Conservation (phyloP, 2,888 invertebrate species). For the Drosophila kambysellisi region DNA sequence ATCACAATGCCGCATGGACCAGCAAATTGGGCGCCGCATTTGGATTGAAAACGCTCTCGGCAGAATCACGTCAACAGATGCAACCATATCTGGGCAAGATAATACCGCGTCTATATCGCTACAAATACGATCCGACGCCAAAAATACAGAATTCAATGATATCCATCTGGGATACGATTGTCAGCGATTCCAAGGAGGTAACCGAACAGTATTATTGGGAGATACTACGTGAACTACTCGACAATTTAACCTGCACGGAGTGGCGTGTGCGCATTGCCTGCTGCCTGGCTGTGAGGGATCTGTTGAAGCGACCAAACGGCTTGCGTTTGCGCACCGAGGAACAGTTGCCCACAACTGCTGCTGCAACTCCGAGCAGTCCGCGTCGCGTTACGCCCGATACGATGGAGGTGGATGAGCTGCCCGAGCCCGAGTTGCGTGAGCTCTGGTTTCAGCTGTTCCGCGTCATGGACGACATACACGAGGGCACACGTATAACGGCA, state of each 20-base stretch:
- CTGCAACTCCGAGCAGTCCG: slow-evolving; percentile 2
- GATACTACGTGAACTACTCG: slow-evolving; percentile 90
- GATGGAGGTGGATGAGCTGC: slow-evolving; percentile 79
- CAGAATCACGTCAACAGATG: slow-evolving; percentile 93
- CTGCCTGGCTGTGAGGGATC: slow-evolving; percentile 94
- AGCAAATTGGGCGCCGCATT: slow-evolving; percentile 96
- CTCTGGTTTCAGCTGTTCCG: slow-evolving; percentile 93
- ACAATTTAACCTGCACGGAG: slow-evolving; percentile 92
- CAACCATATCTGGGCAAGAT: slow-evolving; percentile 93
- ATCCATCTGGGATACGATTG: slow-evolving; percentile 96
- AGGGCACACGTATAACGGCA: slow-evolving; percentile 92
- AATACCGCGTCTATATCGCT: slow-evolving; percentile 93
- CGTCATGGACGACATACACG: slow-evolving; percentile 98
- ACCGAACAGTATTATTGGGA: slow-evolving; percentile 87
- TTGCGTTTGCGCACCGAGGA: slow-evolving; percentile 83
- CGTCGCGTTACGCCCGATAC: slow-evolving; percentile 37
- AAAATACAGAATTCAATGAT: slow-evolving; percentile 97
- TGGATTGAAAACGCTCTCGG: slow-evolving; percentile 94
- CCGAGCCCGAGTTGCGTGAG: slow-evolving; percentile 84
- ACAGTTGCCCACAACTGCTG: slow-evolving; percentile 1
- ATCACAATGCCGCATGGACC: slow-evolving; percentile 97
- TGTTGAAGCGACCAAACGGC: slow-evolving; percentile 88
- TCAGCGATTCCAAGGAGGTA: slow-evolving; percentile 93
- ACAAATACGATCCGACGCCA: slow-evolving; percentile 96
- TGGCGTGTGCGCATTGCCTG: slow-evolving; percentile 97